Evolutionary conservation across 2,888 invertebrate species (phyloP).

Genomic region (Xestia rhomboidea): DNA sequence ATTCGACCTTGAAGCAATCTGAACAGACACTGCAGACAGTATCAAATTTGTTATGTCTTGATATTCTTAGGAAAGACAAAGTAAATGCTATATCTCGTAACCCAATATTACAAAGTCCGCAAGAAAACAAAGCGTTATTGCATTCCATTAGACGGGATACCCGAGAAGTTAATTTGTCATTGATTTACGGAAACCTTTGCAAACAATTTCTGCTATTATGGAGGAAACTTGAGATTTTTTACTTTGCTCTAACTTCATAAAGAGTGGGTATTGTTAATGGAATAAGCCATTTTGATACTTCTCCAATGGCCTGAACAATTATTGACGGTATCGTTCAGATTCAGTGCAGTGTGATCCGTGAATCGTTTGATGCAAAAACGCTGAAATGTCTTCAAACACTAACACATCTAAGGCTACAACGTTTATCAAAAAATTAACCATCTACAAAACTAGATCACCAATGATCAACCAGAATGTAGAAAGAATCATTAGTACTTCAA

Average conservation of each 20-base stretch:
- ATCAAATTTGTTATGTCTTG: not conserved
- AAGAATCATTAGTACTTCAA: not conserved
- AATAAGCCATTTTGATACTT: not conserved
- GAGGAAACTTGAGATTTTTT: slow-evolving; percentile 24
- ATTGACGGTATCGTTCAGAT: not conserved
- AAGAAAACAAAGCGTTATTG: slow-evolving; percentile 59
- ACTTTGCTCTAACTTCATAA: too few relatives aligned
- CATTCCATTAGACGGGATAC: slow-evolving; percentile 57
- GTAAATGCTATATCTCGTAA: slow-evolving; percentile 35
- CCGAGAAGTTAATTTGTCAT: slow-evolving; percentile 57
- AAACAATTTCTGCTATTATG: slow-evolving; percentile 36
- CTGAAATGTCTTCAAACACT: not conserved
- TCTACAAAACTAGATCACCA: not conserved
- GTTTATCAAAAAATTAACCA: not conserved
- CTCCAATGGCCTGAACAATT: not conserved
- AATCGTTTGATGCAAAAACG: not conserved
- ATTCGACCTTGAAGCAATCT: slow-evolving; percentile 16
- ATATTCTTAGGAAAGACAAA: slow-evolving; percentile 14
- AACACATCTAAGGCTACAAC: not conserved
- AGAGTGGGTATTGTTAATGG: not conserved
- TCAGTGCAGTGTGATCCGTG: not conserved
- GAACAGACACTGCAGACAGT: not conserved
- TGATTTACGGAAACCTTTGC: slow-evolving; percentile 36
- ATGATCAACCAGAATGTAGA: not conserved
- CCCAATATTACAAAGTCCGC: slow-evolving; percentile 31